These are phyloP conservation scores for Menura novaehollandiae DNA, from an alignment of 2,113 vertebrate genomes.

Conservation along the genomic window DNA sequence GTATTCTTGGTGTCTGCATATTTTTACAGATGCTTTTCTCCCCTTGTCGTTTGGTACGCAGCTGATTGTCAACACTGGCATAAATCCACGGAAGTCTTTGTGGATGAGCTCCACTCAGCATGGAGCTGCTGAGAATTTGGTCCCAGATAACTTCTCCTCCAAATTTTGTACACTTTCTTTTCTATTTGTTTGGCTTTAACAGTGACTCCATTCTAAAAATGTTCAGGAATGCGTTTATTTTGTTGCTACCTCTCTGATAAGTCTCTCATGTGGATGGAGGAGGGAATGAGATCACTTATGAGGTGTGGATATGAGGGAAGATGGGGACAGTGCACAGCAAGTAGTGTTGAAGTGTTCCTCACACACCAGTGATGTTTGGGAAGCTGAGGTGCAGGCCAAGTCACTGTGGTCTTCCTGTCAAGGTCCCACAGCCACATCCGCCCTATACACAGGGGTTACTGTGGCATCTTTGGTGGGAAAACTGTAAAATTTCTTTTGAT, in stretches of 20 bases:
- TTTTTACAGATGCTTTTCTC: not conserved
- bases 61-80: fast-evolving
- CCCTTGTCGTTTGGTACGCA: fast-evolving
- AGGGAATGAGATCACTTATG: not conserved
- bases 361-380: not conserved
- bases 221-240: not conserved
- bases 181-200: not conserved
- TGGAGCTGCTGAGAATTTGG: not conserved
- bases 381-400: not conserved
- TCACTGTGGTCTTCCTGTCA: not conserved
- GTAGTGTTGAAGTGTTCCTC: not conserved
- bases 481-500: not conserved
- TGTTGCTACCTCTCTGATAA: not conserved
- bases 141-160: not conserved
- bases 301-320: not conserved
- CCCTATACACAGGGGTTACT: not conserved
- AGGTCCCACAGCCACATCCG: not conserved
- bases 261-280: not conserved
- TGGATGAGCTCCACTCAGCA: not conserved
- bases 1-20: not conserved
- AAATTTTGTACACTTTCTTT: not conserved
- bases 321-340: not conserved
- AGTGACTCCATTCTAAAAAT: not conserved
- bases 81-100: not conserved
- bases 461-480: not conserved